These are phyloP conservation scores for Campoplex capitator DNA, from an alignment of 2,888 invertebrate genomes.

Conservation along the genomic window DNA sequence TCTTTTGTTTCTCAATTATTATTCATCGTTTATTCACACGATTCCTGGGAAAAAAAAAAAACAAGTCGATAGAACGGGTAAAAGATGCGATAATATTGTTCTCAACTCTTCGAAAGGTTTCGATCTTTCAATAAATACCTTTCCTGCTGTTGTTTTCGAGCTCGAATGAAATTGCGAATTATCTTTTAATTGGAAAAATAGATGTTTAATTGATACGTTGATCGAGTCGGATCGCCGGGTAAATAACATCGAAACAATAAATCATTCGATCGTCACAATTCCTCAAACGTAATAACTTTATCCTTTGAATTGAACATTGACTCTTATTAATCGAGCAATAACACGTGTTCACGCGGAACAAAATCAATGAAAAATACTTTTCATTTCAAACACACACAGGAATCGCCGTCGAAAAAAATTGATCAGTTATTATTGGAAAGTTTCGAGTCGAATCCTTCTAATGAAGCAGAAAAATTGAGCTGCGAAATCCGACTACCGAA, in stretches of 20 bases:
- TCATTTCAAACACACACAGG: too few relatives aligned
- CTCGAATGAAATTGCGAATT: neutral
- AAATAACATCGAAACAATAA: neutral
- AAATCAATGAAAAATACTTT: too few relatives aligned
- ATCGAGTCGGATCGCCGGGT: neutral
- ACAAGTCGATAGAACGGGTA: neutral
- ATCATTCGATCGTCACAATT: neutral
- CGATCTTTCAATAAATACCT: neutral
- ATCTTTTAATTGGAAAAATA: neutral
- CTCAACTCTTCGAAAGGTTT: neutral
- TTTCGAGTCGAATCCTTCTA: too few relatives aligned
- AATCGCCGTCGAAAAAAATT: too few relatives aligned
- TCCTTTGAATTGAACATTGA: neutral
- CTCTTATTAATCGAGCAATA: neutral
- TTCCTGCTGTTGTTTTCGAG: neutral
- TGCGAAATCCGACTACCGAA: too few relatives aligned
- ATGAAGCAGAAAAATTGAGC: too few relatives aligned
- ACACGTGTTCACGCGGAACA: neutral
- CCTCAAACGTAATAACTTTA: neutral
- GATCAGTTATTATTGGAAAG: neutral
- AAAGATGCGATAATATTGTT: neutral
- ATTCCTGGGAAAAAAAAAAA: neutral
- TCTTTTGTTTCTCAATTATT: neutral
- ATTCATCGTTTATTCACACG: conserved; percentile 15
- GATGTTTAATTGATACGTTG: neutral